phyloP scores from a whole-genome alignment of 1,140 invertebrate species.

The Drosophila fuyamai region DNA sequence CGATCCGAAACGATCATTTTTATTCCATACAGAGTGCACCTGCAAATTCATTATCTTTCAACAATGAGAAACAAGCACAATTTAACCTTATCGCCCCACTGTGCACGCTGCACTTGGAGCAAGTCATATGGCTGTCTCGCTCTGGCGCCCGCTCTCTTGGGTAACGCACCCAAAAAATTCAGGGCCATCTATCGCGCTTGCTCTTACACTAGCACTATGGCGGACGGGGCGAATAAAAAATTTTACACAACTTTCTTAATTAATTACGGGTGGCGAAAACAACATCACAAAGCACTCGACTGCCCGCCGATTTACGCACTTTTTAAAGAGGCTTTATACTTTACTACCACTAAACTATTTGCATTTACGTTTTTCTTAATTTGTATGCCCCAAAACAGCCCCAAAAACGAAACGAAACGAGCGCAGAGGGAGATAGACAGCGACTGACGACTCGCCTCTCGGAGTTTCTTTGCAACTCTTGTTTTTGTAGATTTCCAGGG shows the following conservation, averaged over 20 bases:
- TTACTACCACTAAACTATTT: slow-evolving; percentile 7
- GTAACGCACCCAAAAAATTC: slow-evolving; percentile 78
- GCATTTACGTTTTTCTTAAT: slow-evolving; percentile 53
- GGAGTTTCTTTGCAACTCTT: slow-evolving; percentile 48
- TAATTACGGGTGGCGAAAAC: slow-evolving; percentile 47
- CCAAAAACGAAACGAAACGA: slow-evolving; percentile 68
- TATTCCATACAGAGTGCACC: slow-evolving; percentile 11
- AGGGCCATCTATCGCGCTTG: slow-evolving; percentile 61
- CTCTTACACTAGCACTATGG: slow-evolving; percentile 59
- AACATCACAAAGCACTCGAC: slow-evolving; percentile 47
- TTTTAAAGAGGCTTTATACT: slow-evolving; percentile 40
- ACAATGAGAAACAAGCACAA: slow-evolving; percentile 1
- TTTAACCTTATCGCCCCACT: slow-evolving; percentile 48
- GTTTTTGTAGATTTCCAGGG: slow-evolving; percentile 60
- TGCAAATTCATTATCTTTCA: slow-evolving; percentile 10
- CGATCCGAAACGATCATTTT: background rate
- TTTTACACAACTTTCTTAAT: slow-evolving; percentile 83
- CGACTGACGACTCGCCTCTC: slow-evolving; percentile 55
- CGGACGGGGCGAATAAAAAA: slow-evolving; percentile 62
- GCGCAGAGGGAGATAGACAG: slow-evolving; percentile 70
- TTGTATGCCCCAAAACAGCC: slow-evolving; percentile 57
- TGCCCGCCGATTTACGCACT: slow-evolving; percentile 51
- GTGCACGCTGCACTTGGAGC: slow-evolving; percentile 65
- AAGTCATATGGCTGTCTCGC: slow-evolving; percentile 48
- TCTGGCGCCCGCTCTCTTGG: slow-evolving; percentile 38